Base-by-base conservation (phyloP, 2,113 vertebrate genomes). In the Epinephelus fuscoguttatus region DNA sequence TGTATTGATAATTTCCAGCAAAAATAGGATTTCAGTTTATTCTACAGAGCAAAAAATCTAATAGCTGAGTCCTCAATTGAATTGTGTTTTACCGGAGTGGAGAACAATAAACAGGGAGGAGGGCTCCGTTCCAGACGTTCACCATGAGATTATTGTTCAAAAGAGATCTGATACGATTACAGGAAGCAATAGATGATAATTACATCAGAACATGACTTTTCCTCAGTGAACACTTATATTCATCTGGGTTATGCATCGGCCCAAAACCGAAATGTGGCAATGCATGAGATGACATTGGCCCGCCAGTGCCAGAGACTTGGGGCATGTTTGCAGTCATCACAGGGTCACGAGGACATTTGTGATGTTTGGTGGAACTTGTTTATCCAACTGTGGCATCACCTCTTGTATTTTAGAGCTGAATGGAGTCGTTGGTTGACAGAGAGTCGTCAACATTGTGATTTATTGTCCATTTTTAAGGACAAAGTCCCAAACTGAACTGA, bases 1-100 rank as follows among this genome's bases (percentile, higher is more conserved):
- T 97, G 96, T 98, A 99, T 98, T 98, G 98, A 98, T 98, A 97
- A 97, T 96, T 98, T 96, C 97, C 97, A 96, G 96, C 96, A 98
- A 98, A 98, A 98, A 98, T 98, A 96, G 90, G 89, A 98, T 98
- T 98, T 96, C 96, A 94, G 96, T 97, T 96, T 97, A 98, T 98
- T 98, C 94, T 97, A 97, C 96, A 95, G 96, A 97, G 96, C 95
- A 94, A 95, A 95, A 96, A 98, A 99, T 97, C 96, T 97, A 98
- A 98, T 99, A 97, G 95, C 93, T 82, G 94, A 95, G 95, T 94
- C 94, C 95, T 96, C 96, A 98, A 98, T 98, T 97, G 94, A 94
- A 99, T 99, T 98, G 96, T 89, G 96, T 97, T 94, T 97, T 97
- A 96, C 97, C 94, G 95, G 96, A 98, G 97, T 96, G 95, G 96